Conservation (phyloP, 2,113 vertebrate species). For the Phylloscopus whistleri region DNA sequence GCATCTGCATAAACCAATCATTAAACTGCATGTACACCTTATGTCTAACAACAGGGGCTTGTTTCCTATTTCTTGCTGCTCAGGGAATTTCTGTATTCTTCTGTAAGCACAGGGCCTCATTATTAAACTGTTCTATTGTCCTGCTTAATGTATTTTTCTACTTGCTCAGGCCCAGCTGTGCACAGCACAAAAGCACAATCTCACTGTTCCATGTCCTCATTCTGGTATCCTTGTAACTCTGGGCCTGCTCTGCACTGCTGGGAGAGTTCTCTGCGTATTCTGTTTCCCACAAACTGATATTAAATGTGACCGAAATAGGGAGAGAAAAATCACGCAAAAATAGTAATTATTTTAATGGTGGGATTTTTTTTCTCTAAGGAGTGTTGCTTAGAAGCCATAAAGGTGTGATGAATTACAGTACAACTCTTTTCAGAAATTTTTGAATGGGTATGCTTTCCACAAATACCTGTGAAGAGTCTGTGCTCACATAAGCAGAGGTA, state of each 20-base stretch:
- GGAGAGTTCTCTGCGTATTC: background rate
- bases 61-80: background rate
- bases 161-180: background rate
- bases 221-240: background rate
- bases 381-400: background rate
- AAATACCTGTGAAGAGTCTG: background rate
- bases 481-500: background rate
- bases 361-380: background rate
- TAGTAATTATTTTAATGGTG: background rate
- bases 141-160: background rate
- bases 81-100: background rate
- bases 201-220: background rate
- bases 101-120: too few relatives aligned
- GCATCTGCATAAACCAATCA: background rate
- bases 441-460: background rate
- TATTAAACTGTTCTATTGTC: background rate
- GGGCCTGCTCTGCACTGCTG: background rate
- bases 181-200: background rate
- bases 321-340: background rate
- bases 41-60: background rate
- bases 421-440: background rate
- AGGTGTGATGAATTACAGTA: background rate
- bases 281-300: background rate
- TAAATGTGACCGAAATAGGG: background rate
- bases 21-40: background rate